Evolutionary conservation across 2,888 invertebrate species (phyloP), one percentile per base, ranked within the genome.

Genomic region (Torymus texanus): DNA sequence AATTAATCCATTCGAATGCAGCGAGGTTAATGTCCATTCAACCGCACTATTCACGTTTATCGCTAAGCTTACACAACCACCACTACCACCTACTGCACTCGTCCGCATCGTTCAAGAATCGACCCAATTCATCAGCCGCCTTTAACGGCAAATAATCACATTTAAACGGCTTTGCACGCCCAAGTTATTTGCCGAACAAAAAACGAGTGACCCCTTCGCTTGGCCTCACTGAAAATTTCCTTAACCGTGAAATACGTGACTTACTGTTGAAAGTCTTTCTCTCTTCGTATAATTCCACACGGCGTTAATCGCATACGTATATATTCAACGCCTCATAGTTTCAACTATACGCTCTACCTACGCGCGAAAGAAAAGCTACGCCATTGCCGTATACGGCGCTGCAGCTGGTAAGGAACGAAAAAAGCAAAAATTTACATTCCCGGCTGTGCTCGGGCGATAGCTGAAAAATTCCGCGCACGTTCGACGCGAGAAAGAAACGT

Each of bases 381-480:
- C 41, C 41, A 8, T 8, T 8, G 8, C 8, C 5, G 29, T 8
- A 8, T 8, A 8, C 41, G 41, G 41, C 41, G 41, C 41, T 21
- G 21, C 21, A 21, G 41, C 29, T 41, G 12, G 29, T 16, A 2
- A n/a, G n/a, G 53, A 73, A n/a, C 66, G 24, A 59, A 67, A 68
- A 78, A 53, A 21, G 21, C 55, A 13, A 71, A 41, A 71, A 79
- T 79, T 78, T 67, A 73, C 72, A 78, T 78, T 78, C 59, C 13
- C 18, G 16, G 24, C 73, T 61, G 59, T 12, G 61, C 51, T 24
- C 24, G 71, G 51, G 56, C 73, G 53, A 24, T 50, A 59, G 61
- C 67, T 71, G 82, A 81, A 83, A 81, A 82, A 85, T 85, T 83
- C 84, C 29, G 75, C 13, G 79, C 84, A 85, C 84, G 83, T 85